phyloP scores from a whole-genome alignment of 2,888 invertebrate species.

The Acanthosoma haemorrhoidale region DNA sequence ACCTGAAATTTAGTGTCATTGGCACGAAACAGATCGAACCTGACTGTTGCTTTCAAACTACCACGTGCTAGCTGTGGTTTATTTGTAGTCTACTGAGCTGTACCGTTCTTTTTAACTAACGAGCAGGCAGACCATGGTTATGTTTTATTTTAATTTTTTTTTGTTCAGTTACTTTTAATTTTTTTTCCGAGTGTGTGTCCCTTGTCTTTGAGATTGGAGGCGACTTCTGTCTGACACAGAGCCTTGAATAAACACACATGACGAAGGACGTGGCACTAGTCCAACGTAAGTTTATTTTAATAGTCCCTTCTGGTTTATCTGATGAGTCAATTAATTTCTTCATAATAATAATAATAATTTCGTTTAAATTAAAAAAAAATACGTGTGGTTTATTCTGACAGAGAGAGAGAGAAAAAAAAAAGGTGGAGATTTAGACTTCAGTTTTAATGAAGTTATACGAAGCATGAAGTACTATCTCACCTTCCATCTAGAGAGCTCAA shows the following conservation, averaged over 20 bases:
- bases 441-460: too few relatives aligned
- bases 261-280: neutral
- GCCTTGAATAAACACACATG: slow-evolving; percentile 3
- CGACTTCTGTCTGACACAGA: neutral
- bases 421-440: too few relatives aligned
- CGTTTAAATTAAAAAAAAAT: too few relatives aligned
- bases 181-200: neutral
- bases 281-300: neutral
- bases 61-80: neutral
- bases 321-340: too few relatives aligned
- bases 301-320: neutral
- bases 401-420: too few relatives aligned
- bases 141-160: neutral
- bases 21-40: too few relatives aligned
- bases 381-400: too few relatives aligned
- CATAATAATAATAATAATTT: too few relatives aligned
- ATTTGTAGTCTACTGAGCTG: neutral
- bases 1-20: too few relatives aligned
- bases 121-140: neutral
- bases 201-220: neutral
- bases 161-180: neutral
- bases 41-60: too few relatives aligned
- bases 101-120: neutral
- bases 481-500: too few relatives aligned
- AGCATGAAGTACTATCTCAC: too few relatives aligned